Percentiles rank a stretch among this genome's conserved stretches.
These are phyloP conservation scores for Cydia splendana DNA, from an alignment of 1,140 invertebrate species.

Conservation along the genomic window DNA sequence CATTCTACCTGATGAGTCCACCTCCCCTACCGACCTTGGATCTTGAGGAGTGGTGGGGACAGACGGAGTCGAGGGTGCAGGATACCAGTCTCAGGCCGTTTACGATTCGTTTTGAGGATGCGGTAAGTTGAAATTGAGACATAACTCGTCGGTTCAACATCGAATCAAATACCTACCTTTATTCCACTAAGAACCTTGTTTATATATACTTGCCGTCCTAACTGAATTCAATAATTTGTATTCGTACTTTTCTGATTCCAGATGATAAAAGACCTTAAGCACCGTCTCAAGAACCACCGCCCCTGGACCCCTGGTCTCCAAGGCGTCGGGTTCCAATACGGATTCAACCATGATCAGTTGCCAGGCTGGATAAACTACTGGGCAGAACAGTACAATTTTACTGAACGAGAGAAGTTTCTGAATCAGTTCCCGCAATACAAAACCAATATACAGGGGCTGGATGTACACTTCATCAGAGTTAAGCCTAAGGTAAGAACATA, in stretches of 20 bases:
- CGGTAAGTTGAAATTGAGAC: background rate
- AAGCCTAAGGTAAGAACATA: constrained; percentile 65
- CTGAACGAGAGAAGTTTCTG: constrained; percentile 81
- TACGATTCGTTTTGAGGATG: background rate
- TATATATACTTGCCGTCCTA: background rate
- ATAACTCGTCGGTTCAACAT: too few species aligned
- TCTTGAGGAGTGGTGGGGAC: constrained; percentile 29
- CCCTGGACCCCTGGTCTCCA: constrained; percentile 79
- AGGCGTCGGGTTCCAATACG: constrained; percentile 84
- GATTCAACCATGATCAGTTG: constrained; percentile 83
- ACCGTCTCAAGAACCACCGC: constrained; percentile 65
- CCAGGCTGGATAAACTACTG: constrained; percentile 83
- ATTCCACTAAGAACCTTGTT: too few species aligned
- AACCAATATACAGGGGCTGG: constrained; percentile 82
- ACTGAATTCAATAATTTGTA: background rate
- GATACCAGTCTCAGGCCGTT: constrained; percentile 9
- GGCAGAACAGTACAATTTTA: constrained; percentile 84
- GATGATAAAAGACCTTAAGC: constrained; percentile 81
- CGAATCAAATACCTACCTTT: too few species aligned
- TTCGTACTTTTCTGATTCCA: constrained; percentile 43
- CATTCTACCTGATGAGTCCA: background rate
- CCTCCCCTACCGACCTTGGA: background rate
- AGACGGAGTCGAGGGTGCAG: background rate
- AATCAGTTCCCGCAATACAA: constrained; percentile 85
- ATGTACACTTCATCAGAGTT: constrained; percentile 84